phyloP scores from a whole-genome alignment of 2,797 vertebrate species.

The Amblyopsis hoosieri region DNA sequence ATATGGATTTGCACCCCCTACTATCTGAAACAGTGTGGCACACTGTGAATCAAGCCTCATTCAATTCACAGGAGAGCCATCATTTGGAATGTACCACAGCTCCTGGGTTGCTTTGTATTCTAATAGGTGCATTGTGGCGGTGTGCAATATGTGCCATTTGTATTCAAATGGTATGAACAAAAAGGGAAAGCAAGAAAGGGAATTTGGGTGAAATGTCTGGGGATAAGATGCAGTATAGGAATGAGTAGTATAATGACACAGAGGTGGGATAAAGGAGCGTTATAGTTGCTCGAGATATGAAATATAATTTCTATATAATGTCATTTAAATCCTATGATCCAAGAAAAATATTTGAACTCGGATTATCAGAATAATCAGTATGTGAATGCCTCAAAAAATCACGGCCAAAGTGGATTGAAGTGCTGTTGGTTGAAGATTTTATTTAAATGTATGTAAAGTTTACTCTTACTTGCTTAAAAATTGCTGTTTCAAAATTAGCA shows the following conservation, averaged over 20 bases:
- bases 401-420: not conserved
- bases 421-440: not conserved
- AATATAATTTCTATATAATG: conserved; percentile 81
- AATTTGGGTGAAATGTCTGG: conserved; percentile 47
- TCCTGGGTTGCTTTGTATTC: conserved; percentile 71
- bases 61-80: conserved; percentile 68
- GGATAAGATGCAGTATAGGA: conserved; percentile 14
- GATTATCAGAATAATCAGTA: conserved; percentile 78
- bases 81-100: conserved; percentile 65
- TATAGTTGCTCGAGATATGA: conserved; percentile 71
- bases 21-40: conserved; percentile 40
- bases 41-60: conserved; percentile 71
- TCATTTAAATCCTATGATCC: conserved; percentile 79
- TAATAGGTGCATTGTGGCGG: conserved; percentile 75
- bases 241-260: conserved; percentile 70
- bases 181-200: conserved; percentile 57
- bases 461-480: conserved; percentile 6
- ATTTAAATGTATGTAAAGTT: conserved; percentile 59
- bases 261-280: conserved; percentile 68
- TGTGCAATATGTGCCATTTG: conserved; percentile 69
- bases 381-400: conserved; percentile 67
- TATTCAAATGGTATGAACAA: conserved; percentile 74
- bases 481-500: too few species aligned
- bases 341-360: conserved; percentile 75
- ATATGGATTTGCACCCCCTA: conserved; percentile 11